Percentiles rank a stretch among this genome's conserved stretches.
These are phyloP conservation scores for Okapia johnstoni DNA, from an alignment of 2,113 vertebrate species.

Conservation along the genomic window DNA sequence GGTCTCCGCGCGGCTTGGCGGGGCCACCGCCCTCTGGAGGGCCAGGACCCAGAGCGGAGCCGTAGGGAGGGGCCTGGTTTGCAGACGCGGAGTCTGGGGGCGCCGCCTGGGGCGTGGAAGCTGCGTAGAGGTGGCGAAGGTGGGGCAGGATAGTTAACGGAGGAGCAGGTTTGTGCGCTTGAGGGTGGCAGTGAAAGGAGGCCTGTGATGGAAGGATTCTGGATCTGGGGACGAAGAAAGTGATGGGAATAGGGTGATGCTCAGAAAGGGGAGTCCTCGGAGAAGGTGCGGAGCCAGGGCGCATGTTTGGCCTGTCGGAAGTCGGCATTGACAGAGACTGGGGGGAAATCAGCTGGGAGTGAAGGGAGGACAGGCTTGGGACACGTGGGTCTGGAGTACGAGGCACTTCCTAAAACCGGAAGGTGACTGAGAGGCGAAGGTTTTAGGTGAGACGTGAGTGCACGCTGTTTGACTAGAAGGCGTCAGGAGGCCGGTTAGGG, in stretches of 20 bases:
- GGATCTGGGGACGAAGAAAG: not conserved
- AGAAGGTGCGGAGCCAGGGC: not conserved
- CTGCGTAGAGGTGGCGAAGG: not conserved
- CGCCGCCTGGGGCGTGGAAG: not conserved
- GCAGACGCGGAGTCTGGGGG: not conserved
- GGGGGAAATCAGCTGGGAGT: not conserved
- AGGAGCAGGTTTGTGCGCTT: not conserved
- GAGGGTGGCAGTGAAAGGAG: not conserved
- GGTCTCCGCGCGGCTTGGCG: not conserved
- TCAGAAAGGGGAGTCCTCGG: not conserved
- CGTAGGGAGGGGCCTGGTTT: conserved; percentile 15
- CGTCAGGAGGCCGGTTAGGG: not conserved
- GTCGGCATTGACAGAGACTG: not conserved
- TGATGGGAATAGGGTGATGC: conserved; percentile 48
- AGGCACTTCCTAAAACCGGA: not conserved
- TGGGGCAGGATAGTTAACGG: not conserved
- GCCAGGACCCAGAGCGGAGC: not conserved
- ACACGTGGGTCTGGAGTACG: not conserved
- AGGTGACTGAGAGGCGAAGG: not conserved
- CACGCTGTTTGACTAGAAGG: not conserved
- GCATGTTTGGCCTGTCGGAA: not conserved
- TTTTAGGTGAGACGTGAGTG: not conserved
- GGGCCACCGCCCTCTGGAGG: not conserved
- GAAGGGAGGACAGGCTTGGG: not conserved
- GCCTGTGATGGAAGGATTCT: not conserved